A percentile compares a stretch with the other conserved stretches of the same genome.
These are phyloP conservation scores for Typhlichthys eigenmanni DNA, from an alignment of 2,797 vertebrate species.

Conservation along the genomic window DNA sequence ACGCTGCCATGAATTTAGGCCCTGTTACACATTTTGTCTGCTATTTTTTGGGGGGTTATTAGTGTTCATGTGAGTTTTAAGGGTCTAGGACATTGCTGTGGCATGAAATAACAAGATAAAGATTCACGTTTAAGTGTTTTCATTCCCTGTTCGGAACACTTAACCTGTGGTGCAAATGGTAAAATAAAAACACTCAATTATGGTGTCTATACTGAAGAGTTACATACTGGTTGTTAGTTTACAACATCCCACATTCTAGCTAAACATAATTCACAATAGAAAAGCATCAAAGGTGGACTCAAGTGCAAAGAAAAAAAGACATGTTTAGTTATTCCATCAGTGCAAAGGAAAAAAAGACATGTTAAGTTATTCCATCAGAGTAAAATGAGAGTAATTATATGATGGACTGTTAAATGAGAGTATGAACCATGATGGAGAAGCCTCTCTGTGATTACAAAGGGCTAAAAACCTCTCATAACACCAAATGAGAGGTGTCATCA, in stretches of 20 bases:
- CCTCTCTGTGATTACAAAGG: constrained; percentile 57
- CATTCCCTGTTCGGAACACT: too few species aligned
- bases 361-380: constrained; percentile 54
- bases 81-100: constrained; percentile 35
- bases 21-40: constrained; percentile 21
- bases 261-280: constrained; percentile 46
- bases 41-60: constrained; percentile 18
- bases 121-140: constrained; percentile 41
- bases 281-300: constrained; percentile 52
- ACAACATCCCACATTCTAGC: constrained; percentile 28
- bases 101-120: constrained; percentile 55
- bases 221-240: constrained; percentile 29
- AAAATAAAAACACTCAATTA: too few species aligned
- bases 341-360: constrained; percentile 31
- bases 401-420: constrained; percentile 70
- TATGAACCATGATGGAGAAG: constrained; percentile 61
- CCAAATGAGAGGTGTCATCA: constrained; percentile 59
- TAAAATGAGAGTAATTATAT: constrained; percentile 74
- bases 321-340: constrained; percentile 56
- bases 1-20: constrained; percentile 36
- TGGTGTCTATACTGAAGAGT: not conserved
- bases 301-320: constrained; percentile 36
- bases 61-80: constrained; percentile 5
- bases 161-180: too few species aligned
- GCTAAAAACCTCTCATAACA: constrained; percentile 57